Evolutionary conservation across 2,888 invertebrate species (phyloP).

Genomic region (Psylliodes chrysocephalus): DNA sequence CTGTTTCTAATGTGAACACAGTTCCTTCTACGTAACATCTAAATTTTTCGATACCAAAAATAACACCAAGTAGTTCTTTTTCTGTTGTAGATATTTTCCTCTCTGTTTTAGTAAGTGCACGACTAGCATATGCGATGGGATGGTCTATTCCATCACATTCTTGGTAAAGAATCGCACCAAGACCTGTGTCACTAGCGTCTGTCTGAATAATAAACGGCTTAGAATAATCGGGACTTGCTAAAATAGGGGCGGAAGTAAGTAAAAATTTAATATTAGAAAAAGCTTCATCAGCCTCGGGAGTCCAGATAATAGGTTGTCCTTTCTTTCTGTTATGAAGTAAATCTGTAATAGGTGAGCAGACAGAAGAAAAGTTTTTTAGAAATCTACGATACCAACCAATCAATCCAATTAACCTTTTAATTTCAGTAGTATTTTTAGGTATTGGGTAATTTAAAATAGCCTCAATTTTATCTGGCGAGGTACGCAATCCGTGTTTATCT

Average conservation of each 20-base stretch:
- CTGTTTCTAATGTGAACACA: slow-evolving; percentile 43
- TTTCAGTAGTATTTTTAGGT: slow-evolving; percentile 25
- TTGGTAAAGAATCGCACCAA: slow-evolving; percentile 33
- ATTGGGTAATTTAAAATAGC: slow-evolving; percentile 12
- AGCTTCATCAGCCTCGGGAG: slow-evolving; percentile 30
- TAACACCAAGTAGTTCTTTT: slow-evolving; percentile 40
- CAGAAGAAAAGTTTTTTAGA: slow-evolving; percentile 17
- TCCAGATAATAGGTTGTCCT: slow-evolving; percentile 38
- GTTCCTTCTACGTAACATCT: slow-evolving; percentile 47
- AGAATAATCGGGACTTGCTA: slow-evolving; percentile 40
- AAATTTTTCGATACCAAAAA: slow-evolving; percentile 45
- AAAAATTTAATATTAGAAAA: slow-evolving; percentile 36
- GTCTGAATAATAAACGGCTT: slow-evolving; percentile 32
- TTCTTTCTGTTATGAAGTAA: neutral
- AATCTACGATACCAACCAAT: slow-evolving; percentile 29
- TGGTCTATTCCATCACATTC: slow-evolving; percentile 30
- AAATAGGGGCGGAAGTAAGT: slow-evolving; percentile 41
- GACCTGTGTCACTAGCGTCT: slow-evolving; percentile 15
- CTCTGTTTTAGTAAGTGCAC: slow-evolving; percentile 33
- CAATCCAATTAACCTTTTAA: slow-evolving; percentile 21
- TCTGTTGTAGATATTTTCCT: slow-evolving; percentile 43
- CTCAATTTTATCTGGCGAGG: slow-evolving; percentile 13
- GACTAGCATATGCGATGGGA: slow-evolving; percentile 29
- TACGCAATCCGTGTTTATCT: neutral
- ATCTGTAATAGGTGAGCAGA: slow-evolving; percentile 34